These are phyloP conservation scores for Zophobas morio DNA, from an alignment of 1,140 invertebrate genomes.

Conservation along the genomic window DNA sequence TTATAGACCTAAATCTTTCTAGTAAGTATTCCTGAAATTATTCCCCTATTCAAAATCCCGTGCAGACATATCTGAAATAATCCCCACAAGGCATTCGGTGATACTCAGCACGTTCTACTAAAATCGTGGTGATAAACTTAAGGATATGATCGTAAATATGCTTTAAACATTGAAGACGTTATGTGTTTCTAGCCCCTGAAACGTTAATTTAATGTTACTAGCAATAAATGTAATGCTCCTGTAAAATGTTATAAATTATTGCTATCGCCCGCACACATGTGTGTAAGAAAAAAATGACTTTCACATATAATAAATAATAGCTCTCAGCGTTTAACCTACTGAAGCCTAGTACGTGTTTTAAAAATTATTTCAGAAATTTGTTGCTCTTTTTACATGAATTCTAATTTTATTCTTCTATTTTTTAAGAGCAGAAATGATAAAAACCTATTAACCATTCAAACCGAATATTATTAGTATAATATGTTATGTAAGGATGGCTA, in stretches of 20 bases:
- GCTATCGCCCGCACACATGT: too few relatives aligned
- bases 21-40: slow-evolving; percentile 9
- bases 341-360: too few relatives aligned
- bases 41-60: slow-evolving; percentile 22
- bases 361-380: too few relatives aligned
- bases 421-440: too few relatives aligned
- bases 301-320: background rate
- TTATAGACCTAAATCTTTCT: slow-evolving; percentile 12
- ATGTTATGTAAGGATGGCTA: too few relatives aligned
- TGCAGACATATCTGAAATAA: background rate
- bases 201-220: background rate
- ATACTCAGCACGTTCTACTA: slow-evolving; percentile 7
- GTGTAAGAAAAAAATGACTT: background rate
- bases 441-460: too few relatives aligned
- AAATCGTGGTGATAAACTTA: slow-evolving; percentile 24
- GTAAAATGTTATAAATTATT: background rate
- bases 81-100: slow-evolving; percentile 12
- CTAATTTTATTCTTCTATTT: too few relatives aligned
- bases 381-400: too few relatives aligned
- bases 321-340: too few relatives aligned
- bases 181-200: background rate
- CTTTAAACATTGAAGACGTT: slow-evolving; percentile 28
- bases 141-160: slow-evolving; percentile 26
- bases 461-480: too few relatives aligned
- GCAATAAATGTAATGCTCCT: background rate